Conservation (phyloP, 2,113 vertebrate species). For the Saccopteryx bilineata region DNA sequence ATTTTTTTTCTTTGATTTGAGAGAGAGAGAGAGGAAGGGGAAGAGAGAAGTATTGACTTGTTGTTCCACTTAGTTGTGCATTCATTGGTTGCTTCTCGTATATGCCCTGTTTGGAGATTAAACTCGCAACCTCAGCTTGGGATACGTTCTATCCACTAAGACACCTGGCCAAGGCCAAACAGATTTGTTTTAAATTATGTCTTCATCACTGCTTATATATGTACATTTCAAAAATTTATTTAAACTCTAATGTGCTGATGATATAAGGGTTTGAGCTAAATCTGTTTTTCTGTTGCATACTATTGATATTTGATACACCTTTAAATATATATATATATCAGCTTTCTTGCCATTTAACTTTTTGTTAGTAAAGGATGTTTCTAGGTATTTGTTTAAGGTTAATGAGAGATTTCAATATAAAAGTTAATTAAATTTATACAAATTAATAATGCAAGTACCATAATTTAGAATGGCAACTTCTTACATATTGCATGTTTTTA, state of each 20-base stretch:
- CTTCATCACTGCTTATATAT: not conserved
- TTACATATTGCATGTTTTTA: not conserved
- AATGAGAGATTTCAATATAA: not conserved
- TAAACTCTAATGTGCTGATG: not conserved
- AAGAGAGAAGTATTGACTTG: too few relatives aligned
- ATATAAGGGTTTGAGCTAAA: not conserved
- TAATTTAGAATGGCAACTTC: not conserved
- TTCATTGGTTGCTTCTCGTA: too few relatives aligned
- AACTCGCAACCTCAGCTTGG: too few relatives aligned
- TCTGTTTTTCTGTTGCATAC: not conserved
- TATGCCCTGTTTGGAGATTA: too few relatives aligned
- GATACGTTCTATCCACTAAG: too few relatives aligned
- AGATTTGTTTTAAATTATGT: not conserved
- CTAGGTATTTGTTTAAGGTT: conserved; percentile 10
- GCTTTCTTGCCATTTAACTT: not conserved
- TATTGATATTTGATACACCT: not conserved
- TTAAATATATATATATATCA: not conserved
- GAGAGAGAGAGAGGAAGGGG: too few relatives aligned
- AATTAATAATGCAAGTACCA: not conserved
- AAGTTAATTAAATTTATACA: not conserved
- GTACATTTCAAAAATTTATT: conserved; percentile 36
- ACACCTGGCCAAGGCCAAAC: not conserved
- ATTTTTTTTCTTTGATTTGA: not conserved
- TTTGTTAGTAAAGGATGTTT: not conserved
- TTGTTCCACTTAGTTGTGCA: too few relatives aligned